Evolutionary conservation across 2,113 vertebrate species (phyloP), one percentile per base, ranked within the genome.

Genomic region (Puffinus mauretanicus): DNA sequence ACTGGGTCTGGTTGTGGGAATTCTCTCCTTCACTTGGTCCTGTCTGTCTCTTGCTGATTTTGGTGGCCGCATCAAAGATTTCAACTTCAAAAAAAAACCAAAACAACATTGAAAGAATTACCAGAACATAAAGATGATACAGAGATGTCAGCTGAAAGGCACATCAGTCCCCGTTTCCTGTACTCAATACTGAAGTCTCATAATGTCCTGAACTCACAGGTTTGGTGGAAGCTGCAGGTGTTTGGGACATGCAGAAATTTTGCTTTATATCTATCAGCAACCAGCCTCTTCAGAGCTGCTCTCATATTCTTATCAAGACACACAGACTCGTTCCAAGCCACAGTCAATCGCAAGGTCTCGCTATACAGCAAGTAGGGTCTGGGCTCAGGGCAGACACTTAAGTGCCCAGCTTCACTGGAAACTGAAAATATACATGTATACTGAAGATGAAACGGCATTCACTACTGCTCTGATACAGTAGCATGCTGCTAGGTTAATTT

Each of bases 1-100:
- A 36, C 38, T 62, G 51, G 42, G 22, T 69, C 70, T 80, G 46
- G 16, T 19, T 4, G 44, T 26, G 24, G 66, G 8, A 82, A 25
- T 42, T 22, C 2, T 40, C 54, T 94, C 79, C 66, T 90, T 87
- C 4, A 2, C 29, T 62, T 83, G 58, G 34, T 97, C 93, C 62
- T 95, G 86, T 75, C 91, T 94, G 71, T 97, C 98, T 81, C 94
- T 42, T 73, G 86, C 94, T 55, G 84, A 38, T 64, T 96, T 97
- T 13, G 99, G 99, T 72, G 99, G 97, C 93, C 97, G 98, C 88
- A 99, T 96, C 75, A 99, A 98, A 80, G 99, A 99, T 90, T 98
- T 99, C 72, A 99, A 86, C 99, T 99, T 79, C 0, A 91, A 29
- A 67, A 36, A 36, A 92, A n/a, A 16, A 16, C 24, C 10, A n/a